A percentile compares a stretch with the other conserved stretches of the same genome.
Evolutionary conservation across 2,888 invertebrate genomes (phyloP).

Genomic region (Resseliella maxima): DNA sequence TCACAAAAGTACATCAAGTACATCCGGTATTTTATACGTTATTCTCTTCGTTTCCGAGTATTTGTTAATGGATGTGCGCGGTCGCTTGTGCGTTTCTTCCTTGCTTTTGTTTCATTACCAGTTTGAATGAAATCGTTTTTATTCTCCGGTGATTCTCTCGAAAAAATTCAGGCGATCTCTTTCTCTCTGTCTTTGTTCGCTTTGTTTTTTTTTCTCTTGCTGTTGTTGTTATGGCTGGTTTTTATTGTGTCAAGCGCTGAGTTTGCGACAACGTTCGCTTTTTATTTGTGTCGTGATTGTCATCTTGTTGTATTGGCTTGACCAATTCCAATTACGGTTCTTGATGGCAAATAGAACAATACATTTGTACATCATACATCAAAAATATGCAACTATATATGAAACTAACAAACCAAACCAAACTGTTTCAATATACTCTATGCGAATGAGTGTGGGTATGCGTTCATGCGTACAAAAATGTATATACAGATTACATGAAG

Average conservation of each 20-base stretch:
- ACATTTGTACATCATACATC: neutral
- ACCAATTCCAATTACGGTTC: neutral
- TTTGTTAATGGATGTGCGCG: slow-evolving; percentile 23
- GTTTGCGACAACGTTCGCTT: neutral
- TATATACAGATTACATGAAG: too few relatives aligned
- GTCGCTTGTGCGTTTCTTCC: slow-evolving; percentile 17
- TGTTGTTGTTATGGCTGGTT: neutral
- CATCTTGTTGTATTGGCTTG: neutral
- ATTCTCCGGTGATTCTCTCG: neutral
- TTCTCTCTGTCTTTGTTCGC: neutral
- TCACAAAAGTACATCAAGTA: slow-evolving; percentile 42
- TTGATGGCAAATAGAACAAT: neutral
- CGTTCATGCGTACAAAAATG: too few relatives aligned
- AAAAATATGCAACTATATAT: neutral
- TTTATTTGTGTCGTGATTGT: slow-evolving; percentile 6
- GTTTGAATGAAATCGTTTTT: neutral
- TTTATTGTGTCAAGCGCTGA: neutral
- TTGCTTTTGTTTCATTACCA: slow-evolving; percentile 1
- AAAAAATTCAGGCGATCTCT: neutral
- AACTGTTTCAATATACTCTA: too few relatives aligned
- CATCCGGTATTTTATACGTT: slow-evolving; percentile 55
- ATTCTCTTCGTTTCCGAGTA: slow-evolving; percentile 49
- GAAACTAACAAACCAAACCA: neutral
- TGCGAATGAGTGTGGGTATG: too few relatives aligned
- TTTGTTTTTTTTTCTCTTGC: neutral